Evolutionary conservation across 2,797 vertebrate species (phyloP), one percentile per base, ranked within the genome.

Genomic region (Scarus forsteni): DNA sequence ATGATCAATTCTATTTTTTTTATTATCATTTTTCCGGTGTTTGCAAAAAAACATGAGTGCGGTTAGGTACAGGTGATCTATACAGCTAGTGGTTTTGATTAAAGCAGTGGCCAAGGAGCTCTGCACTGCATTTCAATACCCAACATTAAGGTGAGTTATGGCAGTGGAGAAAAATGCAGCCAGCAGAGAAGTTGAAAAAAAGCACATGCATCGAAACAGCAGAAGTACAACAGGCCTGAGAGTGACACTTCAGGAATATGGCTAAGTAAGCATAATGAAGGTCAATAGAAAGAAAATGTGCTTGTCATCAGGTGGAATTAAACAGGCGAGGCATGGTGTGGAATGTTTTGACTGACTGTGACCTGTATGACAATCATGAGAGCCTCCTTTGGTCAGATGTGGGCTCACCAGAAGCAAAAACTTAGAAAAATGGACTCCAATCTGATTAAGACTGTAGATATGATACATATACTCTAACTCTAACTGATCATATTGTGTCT

Each of bases 41-140:
- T 86, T 38, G 34, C 7, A 43, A 67, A 67, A n/a, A 45, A 48
- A 50, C 9, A 68, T 55, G 12, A 10, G 51, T 45, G 43, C 50
- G 19, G 66, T 75, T 81, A 60, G 61, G 66, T 16, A 7, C 43
- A 60, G 62, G 27, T 70, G 40, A 60, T 71, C 70, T 61, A 59
- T 71, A 74, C 85, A 62, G 71, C 73, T 81, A 72, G 68, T 85
- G 72, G 54, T 84, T 84, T 73, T 89, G 76, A 91, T 92, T 89
- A 86, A 83, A 78, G 71, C 62, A 58, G 70, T 18, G 40, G 55
- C 3, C n/a, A 88, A 51, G 64, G 81, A 79, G 79, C 80, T 85
- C 38, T 62, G 15, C 19, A 70, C 64, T 56, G 58, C 70, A 84
- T 90, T 84, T 77, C 54, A 86, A 82, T 72, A 78, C 60, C 39